phyloP scores from a whole-genome alignment of 2,113 vertebrate genomes.

The Thermophis baileyi region DNA sequence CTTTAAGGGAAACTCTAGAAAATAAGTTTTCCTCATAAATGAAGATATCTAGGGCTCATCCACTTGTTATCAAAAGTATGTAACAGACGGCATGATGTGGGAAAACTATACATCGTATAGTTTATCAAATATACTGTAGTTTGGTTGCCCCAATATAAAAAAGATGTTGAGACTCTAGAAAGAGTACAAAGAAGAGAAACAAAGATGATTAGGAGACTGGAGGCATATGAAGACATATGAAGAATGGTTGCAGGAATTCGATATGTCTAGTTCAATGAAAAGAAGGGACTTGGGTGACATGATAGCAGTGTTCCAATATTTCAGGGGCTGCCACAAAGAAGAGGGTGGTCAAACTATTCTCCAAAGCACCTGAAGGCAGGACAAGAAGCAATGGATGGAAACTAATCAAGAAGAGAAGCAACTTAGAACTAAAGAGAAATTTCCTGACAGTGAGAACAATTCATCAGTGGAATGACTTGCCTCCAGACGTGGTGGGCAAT shows the following conservation, averaged over 20 bases:
- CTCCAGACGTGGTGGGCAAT: neutral
- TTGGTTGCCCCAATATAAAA: neutral
- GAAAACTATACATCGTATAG: slow-evolving; percentile 43
- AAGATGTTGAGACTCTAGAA: neutral
- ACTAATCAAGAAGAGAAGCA: neutral
- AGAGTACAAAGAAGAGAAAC: neutral
- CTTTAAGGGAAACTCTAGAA: neutral
- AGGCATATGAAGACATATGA: neutral
- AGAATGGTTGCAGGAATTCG: neutral
- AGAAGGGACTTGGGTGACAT: neutral
- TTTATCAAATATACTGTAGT: too few relatives aligned
- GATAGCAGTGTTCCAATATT: neutral
- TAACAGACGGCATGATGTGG: slow-evolving; percentile 56
- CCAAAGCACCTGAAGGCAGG: neutral
- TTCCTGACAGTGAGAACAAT: neutral
- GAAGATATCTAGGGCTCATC: neutral
- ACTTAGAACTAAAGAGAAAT: neutral
- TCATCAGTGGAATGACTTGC: neutral
- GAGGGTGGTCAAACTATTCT: neutral
- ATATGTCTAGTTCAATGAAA: neutral
- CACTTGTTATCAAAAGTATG: slow-evolving; percentile 49
- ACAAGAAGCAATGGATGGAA: neutral
- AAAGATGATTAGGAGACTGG: neutral
- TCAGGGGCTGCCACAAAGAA: neutral
- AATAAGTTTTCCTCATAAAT: slow-evolving; percentile 36